Evolutionary conservation across 2,797 vertebrate genomes (phyloP).

Genomic region (Lutjanus argentimaculatus): DNA sequence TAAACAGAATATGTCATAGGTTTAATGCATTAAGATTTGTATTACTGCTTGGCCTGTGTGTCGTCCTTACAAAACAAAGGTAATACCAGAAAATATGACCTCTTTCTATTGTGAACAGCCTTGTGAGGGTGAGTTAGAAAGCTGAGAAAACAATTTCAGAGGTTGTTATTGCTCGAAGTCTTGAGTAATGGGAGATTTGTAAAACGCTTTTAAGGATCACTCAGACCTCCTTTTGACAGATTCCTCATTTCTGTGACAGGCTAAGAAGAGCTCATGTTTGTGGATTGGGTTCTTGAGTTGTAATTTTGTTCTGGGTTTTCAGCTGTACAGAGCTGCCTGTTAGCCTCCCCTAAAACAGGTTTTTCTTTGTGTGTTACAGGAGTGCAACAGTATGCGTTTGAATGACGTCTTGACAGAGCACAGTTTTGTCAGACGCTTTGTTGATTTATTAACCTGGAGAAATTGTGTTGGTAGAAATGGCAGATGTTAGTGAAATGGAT

Average conservation of each 20-base stretch:
- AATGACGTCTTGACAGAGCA: not conserved
- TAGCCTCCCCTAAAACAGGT: not conserved
- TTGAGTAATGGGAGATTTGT: slow-evolving; percentile 10
- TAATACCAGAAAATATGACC: slow-evolving; percentile 18
- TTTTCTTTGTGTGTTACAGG: not conserved
- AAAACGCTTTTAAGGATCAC: slow-evolving; percentile 8
- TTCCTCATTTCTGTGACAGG: slow-evolving; percentile 9
- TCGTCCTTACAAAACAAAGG: slow-evolving; percentile 7
- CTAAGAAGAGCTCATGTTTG: not conserved
- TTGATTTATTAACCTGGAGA: slow-evolving; percentile 2
- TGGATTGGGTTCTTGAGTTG: slow-evolving; percentile 1
- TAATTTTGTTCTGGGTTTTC: slow-evolving; percentile 22
- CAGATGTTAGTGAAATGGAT: slow-evolving; percentile 2
- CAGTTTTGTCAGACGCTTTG: not conserved
- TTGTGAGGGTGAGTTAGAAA: not conserved
- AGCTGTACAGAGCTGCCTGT: slow-evolving; percentile 4
- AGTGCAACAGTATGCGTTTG: slow-evolving; percentile 2
- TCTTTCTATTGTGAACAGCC: not conserved
- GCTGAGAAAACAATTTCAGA: slow-evolving; percentile 4
- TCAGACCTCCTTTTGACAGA: slow-evolving; percentile 7
- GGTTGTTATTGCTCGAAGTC: slow-evolving; percentile 6
- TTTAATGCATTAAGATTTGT: slow-evolving; percentile 5
- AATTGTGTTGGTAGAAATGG: not conserved
- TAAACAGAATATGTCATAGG: slow-evolving; percentile 7
- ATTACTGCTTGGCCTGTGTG: not conserved